phyloP scores from a whole-genome alignment of 1,140 invertebrate genomes.

The Bombus turneri region DNA sequence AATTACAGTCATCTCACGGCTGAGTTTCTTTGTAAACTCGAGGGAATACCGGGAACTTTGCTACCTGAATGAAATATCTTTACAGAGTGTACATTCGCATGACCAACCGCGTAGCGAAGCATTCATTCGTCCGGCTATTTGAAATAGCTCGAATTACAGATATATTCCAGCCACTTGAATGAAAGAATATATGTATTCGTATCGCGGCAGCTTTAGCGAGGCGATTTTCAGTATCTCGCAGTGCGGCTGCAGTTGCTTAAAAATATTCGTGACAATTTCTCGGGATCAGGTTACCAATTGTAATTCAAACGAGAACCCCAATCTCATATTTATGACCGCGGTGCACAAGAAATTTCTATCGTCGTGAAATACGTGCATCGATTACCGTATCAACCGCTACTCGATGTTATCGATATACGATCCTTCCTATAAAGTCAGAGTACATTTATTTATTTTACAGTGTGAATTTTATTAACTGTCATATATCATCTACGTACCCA shows the following conservation, averaged over 20 bases:
- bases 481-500: neutral
- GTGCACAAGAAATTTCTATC: neutral
- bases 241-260: neutral
- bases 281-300: neutral
- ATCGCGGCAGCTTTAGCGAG: too few species aligned
- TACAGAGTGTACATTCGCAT: neutral
- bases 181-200: slow-evolving; percentile 10
- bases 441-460: neutral
- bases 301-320: neutral
- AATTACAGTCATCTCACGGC: slow-evolving; percentile 16
- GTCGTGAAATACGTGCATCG: neutral
- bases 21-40: neutral
- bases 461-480: neutral
- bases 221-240: neutral
- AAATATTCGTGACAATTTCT: slow-evolving; percentile 24
- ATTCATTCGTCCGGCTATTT: neutral
- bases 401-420: neutral
- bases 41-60: neutral
- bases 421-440: neutral
- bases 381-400: neutral
- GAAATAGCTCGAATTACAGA: neutral
- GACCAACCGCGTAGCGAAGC: neutral
- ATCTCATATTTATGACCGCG: neutral
- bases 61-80: neutral
- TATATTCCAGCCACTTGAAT: slow-evolving; percentile 1